Percentiles rank a stretch among this genome's conserved stretches.
These are phyloP conservation scores for Arrhopalites spinosus DNA, from an alignment of 2,888 invertebrate genomes.

Conservation along the genomic window DNA sequence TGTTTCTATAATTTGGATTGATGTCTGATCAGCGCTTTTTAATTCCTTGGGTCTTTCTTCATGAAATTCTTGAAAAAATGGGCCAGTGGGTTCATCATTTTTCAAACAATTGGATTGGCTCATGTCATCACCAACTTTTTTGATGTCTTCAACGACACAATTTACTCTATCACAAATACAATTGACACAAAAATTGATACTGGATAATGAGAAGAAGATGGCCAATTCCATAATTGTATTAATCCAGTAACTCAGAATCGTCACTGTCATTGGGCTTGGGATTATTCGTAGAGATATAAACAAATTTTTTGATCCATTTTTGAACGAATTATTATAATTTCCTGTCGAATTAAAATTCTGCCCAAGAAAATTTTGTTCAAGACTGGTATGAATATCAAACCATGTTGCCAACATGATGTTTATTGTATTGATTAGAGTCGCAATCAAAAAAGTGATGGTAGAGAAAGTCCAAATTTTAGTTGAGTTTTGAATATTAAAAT, in stretches of 20 bases:
- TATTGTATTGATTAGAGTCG: background rate
- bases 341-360: background rate
- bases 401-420: background rate
- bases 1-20: too few species aligned
- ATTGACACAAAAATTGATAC: background rate
- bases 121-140: too few species aligned
- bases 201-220: background rate
- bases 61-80: too few species aligned
- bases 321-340: too few species aligned
- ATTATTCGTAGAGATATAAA: background rate
- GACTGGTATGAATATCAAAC: background rate
- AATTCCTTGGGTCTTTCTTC: too few species aligned
- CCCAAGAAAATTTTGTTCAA: background rate
- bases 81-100: too few species aligned
- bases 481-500: background rate
- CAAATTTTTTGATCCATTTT: too few species aligned
- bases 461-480: background rate
- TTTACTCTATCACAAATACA: background rate
- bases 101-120: too few species aligned
- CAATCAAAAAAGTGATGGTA: background rate
- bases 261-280: background rate
- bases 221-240: background rate
- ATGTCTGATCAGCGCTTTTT: too few species aligned
- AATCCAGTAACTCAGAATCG: background rate
- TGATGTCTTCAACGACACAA: background rate